A percentile compares a stretch with the other conserved stretches of the same genome.
Conservation (phyloP, 1,140 invertebrate genomes). For the Philopotamus ludificatus region DNA sequence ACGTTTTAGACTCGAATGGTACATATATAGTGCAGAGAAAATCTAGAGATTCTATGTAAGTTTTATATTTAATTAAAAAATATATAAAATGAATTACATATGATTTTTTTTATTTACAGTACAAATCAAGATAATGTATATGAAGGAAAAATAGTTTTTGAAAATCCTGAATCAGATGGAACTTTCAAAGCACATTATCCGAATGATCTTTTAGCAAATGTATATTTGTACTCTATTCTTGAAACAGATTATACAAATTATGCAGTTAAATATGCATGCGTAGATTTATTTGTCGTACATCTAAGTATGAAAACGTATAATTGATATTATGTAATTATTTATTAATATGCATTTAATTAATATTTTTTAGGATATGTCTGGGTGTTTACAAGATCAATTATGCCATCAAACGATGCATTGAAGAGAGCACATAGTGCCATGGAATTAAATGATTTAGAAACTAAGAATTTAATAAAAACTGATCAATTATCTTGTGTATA, state of each 20-base stretch:
- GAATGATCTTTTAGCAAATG: neutral
- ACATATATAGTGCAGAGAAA: neutral
- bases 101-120: neutral
- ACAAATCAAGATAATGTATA: neutral
- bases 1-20: neutral
- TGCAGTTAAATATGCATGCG: slow-evolving; percentile 66
- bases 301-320: neutral
- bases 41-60: neutral
- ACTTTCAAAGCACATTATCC: neutral
- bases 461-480: no score
- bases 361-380: no score
- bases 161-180: neutral
- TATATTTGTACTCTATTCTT: slow-evolving; percentile 54
- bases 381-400: no score
- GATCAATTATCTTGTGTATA: no score
- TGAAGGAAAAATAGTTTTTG: neutral
- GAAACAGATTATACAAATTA: slow-evolving; percentile 67
- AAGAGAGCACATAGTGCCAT: no score
- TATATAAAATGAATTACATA: neutral
- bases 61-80: neutral
- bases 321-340: no score
- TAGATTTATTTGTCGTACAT: slow-evolving; percentile 46
- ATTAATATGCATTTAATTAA: no score
- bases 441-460: no score
- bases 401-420: no score